Percentiles rank a stretch among this genome's conserved stretches.
Conservation (phyloP, 1,140 invertebrate species). For the Cotesia glomerata region DNA sequence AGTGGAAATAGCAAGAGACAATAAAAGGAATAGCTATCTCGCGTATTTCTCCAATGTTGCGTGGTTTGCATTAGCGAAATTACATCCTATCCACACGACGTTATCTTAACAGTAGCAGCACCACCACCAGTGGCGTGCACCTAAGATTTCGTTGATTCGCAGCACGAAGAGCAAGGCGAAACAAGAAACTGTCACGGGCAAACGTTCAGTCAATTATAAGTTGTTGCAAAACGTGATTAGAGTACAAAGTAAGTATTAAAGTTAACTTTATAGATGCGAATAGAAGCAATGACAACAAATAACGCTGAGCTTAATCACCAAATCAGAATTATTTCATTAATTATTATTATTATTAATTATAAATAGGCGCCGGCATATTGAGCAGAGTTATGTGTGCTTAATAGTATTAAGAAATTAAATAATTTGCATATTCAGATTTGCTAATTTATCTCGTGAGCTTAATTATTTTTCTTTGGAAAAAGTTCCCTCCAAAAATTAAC, state of each 20-base stretch:
- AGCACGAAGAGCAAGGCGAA: constrained; percentile 37
- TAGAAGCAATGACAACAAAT: not conserved
- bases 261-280: not conserved
- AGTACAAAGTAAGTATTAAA: constrained; percentile 20
- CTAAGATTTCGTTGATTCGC: constrained; percentile 42
- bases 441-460: not conserved
- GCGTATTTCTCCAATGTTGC: constrained; percentile 12
- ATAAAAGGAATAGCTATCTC: not conserved
- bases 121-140: constrained; percentile 19
- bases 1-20: not conserved
- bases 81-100: constrained; percentile 11
- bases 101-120: constrained; percentile 23
- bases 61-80: constrained; percentile 11
- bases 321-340: not conserved
- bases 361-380: too few species aligned
- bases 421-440: too few species aligned
- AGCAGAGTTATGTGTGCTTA: too few species aligned
- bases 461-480: not conserved
- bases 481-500: too few species aligned
- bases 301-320: not conserved
- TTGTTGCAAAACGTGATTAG: constrained; percentile 45
- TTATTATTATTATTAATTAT: too few species aligned
- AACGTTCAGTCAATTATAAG: constrained; percentile 55
- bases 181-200: constrained; percentile 48
- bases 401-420: too few species aligned